Conservation (phyloP, 2,888 invertebrate species). For the Lamellibrachia columna region DNA sequence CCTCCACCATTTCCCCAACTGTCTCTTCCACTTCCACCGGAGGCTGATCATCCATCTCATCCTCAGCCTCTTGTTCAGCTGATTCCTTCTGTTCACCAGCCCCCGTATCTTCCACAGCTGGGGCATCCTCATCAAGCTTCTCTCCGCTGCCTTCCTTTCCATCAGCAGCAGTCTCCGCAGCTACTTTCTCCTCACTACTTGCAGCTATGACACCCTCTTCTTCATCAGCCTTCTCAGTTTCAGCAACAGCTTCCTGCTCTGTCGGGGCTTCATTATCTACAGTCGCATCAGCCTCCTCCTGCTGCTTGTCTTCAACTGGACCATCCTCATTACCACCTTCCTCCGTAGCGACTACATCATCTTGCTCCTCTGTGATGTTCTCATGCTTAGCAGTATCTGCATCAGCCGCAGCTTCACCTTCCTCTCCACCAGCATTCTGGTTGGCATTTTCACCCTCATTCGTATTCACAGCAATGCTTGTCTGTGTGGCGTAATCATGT, state of each 20-base stretch:
- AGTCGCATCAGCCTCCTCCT: neutral
- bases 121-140: conserved; percentile 38
- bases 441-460: conserved; percentile 26
- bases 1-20: conserved; percentile 7
- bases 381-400: conserved; percentile 20
- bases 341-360: neutral
- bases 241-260: conserved; percentile 21
- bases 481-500: conserved; percentile 7
- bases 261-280: conserved; percentile 31
- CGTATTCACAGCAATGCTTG: conserved; percentile 10
- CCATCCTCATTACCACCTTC: conserved; percentile 20
- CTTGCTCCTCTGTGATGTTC: neutral
- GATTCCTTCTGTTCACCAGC: conserved; percentile 19
- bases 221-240: conserved; percentile 20
- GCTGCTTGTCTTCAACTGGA: conserved; percentile 23
- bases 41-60: neutral
- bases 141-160: conserved; percentile 13
- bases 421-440: conserved; percentile 23
- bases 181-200: conserved; percentile 32
- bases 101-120: conserved; percentile 18
- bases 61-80: conserved; percentile 30
- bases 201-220: conserved; percentile 26
- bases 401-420: conserved; percentile 22
- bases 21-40: conserved; percentile 20
- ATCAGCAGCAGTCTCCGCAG: conserved; percentile 20